A percentile compares a stretch with the other conserved stretches of the same genome.
Evolutionary conservation across 2,888 invertebrate species (phyloP).

Genomic region (Rhodophaea formosa): DNA sequence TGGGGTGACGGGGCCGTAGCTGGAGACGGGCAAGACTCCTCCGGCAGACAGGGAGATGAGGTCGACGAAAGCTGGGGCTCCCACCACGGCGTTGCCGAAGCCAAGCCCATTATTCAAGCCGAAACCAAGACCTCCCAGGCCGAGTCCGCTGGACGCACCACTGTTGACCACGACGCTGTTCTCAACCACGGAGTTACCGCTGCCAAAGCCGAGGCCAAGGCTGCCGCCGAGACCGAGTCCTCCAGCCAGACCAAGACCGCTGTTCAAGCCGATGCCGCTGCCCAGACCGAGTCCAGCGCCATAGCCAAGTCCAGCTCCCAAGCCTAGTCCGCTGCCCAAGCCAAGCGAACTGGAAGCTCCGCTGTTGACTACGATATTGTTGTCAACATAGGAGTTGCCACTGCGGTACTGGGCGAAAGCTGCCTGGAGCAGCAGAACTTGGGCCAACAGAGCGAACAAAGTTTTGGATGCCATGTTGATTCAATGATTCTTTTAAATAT

Average conservation of each 20-base stretch:
- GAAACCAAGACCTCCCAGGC: conserved; percentile 11
- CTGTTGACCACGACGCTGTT: not conserved
- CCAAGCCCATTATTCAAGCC: conserved; percentile 7
- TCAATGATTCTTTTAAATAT: not conserved
- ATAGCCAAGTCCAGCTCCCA: not conserved
- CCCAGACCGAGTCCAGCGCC: not conserved
- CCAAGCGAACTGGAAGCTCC: not conserved
- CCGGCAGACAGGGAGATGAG: conserved; percentile 43
- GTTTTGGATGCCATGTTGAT: conserved; percentile 19
- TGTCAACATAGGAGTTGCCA: conserved; percentile 24
- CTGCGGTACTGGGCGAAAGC: conserved; percentile 30
- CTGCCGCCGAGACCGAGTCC: conserved; percentile 12
- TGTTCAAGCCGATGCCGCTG: not conserved
- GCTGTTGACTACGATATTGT: conserved; percentile 16
- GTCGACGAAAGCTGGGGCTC: conserved; percentile 26
- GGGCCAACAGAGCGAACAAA: conserved; percentile 15
- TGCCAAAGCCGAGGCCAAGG: not conserved
- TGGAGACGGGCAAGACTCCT: conserved; percentile 44
- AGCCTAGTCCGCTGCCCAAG: not conserved
- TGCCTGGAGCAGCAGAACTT: conserved; percentile 24
- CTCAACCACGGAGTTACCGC: not conserved
- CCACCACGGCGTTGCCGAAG: conserved; percentile 15
- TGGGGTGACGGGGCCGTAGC: conserved; percentile 44
- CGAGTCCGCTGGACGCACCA: not conserved
- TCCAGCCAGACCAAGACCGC: conserved; percentile 20